Evolutionary conservation across 2,888 invertebrate genomes (phyloP).

Genomic region (Tipula confusa): DNA sequence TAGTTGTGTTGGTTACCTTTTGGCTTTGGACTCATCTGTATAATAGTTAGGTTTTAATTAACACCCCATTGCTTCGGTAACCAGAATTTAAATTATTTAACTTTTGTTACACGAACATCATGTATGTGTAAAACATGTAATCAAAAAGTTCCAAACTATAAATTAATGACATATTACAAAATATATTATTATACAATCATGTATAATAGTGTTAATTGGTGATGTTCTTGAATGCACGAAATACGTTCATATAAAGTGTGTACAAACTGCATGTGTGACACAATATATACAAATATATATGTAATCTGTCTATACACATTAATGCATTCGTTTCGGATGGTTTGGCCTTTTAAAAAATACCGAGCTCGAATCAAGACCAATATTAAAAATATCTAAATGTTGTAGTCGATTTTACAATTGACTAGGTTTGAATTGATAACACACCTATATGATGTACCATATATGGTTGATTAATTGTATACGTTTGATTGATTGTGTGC

Average conservation of each 20-base stretch:
- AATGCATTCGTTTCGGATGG: neutral
- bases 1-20: too few relatives aligned
- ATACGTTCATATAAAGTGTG: neutral
- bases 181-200: too few relatives aligned
- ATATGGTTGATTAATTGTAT: neutral
- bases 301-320: too few relatives aligned
- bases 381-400: slow-evolving; percentile 1
- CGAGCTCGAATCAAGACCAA: too few relatives aligned
- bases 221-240: neutral
- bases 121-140: neutral
- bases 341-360: neutral
- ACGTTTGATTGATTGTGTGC: neutral
- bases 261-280: neutral
- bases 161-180: neutral
- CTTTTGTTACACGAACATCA: neutral
- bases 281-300: neutral
- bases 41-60: neutral
- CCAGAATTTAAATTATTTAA: neutral
- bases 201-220: neutral
- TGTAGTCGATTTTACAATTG: neutral
- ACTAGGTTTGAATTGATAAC: neutral
- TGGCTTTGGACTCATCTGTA: neutral
- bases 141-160: neutral
- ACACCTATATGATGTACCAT: neutral
- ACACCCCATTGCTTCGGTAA: neutral